phyloP scores from a whole-genome alignment of 2,797 vertebrate species.

The Bovichtus diacanthus region DNA sequence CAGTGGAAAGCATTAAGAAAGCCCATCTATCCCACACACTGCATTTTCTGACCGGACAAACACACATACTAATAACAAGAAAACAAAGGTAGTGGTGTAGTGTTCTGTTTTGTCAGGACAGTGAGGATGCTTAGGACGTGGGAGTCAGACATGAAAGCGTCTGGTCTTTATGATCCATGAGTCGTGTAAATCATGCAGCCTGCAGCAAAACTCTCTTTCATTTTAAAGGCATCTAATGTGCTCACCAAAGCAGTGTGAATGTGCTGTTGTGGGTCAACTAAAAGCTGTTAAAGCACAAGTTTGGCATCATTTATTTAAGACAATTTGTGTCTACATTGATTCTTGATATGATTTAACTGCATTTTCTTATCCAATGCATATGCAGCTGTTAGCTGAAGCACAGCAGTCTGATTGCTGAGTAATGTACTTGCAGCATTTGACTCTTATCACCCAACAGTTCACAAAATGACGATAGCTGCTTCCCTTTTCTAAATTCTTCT shows the following conservation, averaged over 20 bases:
- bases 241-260: slow-evolving; percentile 24
- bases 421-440: background rate
- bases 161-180: slow-evolving; percentile 44
- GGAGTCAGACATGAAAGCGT: slow-evolving; percentile 51
- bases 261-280: background rate
- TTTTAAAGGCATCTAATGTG: slow-evolving; percentile 37
- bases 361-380: background rate
- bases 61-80: slow-evolving; percentile 39
- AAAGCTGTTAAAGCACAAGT: slow-evolving; percentile 16
- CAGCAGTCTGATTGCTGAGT: background rate
- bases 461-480: background rate
- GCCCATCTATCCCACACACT: slow-evolving; percentile 51
- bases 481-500: background rate
- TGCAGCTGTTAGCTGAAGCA: background rate
- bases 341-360: background rate
- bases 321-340: background rate
- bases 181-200: slow-evolving; percentile 30
- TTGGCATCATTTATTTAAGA: background rate
- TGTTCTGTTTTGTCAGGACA: slow-evolving; percentile 49
- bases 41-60: slow-evolving; percentile 29
- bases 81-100: slow-evolving; percentile 41
- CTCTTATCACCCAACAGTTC: background rate
- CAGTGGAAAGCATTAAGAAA: slow-evolving; percentile 59
- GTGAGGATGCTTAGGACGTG: slow-evolving; percentile 32
- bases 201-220: slow-evolving; percentile 6